These are phyloP conservation scores for Ips typographus DNA, from an alignment of 1,140 invertebrate genomes.

Conservation along the genomic window DNA sequence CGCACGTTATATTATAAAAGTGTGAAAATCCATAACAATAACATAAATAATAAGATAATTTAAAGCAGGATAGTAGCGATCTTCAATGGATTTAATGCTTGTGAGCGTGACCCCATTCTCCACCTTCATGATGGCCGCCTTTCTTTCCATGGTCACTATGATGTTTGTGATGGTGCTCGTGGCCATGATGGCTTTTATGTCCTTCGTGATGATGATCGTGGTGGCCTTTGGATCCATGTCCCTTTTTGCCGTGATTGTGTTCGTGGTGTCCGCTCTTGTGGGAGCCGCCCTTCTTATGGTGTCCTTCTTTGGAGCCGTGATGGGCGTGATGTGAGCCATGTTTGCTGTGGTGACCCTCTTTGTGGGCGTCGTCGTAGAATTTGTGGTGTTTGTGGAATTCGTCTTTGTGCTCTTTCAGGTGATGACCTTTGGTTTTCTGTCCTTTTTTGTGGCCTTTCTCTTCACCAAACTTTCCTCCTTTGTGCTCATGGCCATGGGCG, in stretches of 20 bases:
- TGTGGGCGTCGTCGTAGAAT: slow-evolving; percentile 77
- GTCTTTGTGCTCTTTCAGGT: slow-evolving; percentile 78
- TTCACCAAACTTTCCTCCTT: slow-evolving; percentile 61
- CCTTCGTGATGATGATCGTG: slow-evolving; percentile 75
- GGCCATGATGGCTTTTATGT: slow-evolving; percentile 68
- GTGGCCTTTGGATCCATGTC: slow-evolving; percentile 68
- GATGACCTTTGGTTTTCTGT: slow-evolving; percentile 72
- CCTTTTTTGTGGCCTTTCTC: slow-evolving; percentile 75
- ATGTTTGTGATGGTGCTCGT: slow-evolving; percentile 65
- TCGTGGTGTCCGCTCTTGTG: slow-evolving; percentile 68
- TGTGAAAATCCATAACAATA: too few relatives aligned
- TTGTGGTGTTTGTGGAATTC: slow-evolving; percentile 83
- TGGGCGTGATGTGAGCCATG: slow-evolving; percentile 70
- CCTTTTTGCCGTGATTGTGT: slow-evolving; percentile 67
- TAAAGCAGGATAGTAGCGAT: slow-evolving; percentile 62
- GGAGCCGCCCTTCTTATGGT: slow-evolving; percentile 69
- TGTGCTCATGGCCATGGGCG: slow-evolving; percentile 72
- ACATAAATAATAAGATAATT: too few relatives aligned
- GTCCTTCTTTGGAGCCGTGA: slow-evolving; percentile 66
- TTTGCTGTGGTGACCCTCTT: slow-evolving; percentile 69
- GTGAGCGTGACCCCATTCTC: slow-evolving; percentile 40
- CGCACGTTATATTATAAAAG: too few relatives aligned
- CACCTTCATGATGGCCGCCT: slow-evolving; percentile 62
- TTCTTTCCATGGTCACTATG: slow-evolving; percentile 68
- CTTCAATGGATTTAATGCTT: slow-evolving; percentile 52